These are phyloP conservation scores for Drosophila buzzatii DNA, from an alignment of 2,888 invertebrate genomes.

Conservation along the genomic window DNA sequence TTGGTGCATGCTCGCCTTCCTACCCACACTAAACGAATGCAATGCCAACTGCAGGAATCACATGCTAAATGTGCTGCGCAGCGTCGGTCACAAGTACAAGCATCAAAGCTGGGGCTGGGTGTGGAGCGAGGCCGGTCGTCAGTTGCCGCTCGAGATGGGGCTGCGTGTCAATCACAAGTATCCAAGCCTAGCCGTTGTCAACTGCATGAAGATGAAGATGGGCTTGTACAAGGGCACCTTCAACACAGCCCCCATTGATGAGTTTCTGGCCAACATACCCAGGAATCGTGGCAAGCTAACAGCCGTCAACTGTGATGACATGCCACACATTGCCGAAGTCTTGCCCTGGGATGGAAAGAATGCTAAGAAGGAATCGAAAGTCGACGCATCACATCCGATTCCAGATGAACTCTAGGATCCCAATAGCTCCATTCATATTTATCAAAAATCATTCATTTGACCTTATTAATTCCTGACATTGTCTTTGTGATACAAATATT, in stretches of 20 bases:
- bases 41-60: conserved; percentile 9
- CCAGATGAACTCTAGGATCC: conserved; percentile 13
- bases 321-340: not conserved
- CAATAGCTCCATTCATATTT: not conserved
- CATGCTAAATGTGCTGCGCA: not conserved
- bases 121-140: conserved; percentile 14
- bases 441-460: not conserved
- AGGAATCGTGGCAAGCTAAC: not conserved
- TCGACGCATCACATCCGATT: not conserved
- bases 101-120: conserved; percentile 15
- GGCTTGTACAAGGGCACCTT: not conserved
- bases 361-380: not conserved
- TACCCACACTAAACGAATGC: conserved; percentile 12
- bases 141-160: conserved; percentile 5
- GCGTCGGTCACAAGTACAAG: not conserved
- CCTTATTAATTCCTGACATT: not conserved
- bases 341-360: conserved; percentile 1
- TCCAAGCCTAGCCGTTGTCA: conserved; percentile 15
- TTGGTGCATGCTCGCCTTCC: conserved; percentile 23
- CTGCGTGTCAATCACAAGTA: not conserved
- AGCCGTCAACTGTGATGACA: not conserved
- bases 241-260: not conserved
- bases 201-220: not conserved
- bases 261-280: not conserved
- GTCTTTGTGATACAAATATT: not conserved